Base-by-base conservation (phyloP, 2,113 vertebrate genomes). In the Alaudala cheleensis region DNA sequence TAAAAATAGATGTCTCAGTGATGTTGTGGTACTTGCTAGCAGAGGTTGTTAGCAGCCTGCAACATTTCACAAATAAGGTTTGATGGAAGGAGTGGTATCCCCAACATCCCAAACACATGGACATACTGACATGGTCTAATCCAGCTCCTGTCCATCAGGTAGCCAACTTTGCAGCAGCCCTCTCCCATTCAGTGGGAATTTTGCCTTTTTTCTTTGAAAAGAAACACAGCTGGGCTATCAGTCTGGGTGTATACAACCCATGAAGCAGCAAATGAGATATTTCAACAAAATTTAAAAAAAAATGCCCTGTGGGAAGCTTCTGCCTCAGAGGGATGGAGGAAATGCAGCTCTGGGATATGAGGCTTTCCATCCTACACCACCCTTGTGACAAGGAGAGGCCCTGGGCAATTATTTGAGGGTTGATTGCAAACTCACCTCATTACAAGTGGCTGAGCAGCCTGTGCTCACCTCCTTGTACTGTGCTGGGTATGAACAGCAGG, bases 381-480 rank as follows among this genome's bases (percentile, higher is more conserved):
- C 18, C 37, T 45, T 29, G 54, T 21, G 40, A 50, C 47, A 71
- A 34, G 2, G 19, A 64, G 34, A 82, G 37, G 11, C 45, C 37
- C 25, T 2, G 12, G 11, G 37, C 31, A 45, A 21, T 18, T 71
- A 42, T n/a, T 31, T 34, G 26, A 91, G 65, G 28, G 17, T 16
- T 72, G 28, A 49, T 22, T 34, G 40, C 18, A 89, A 91, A 80
- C 13, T 50, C 53, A 39, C 33, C 44, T 18, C 37, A 9, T 29
- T 31, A 33, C 34, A 90, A 23, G 42, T 7, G 28, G 21, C 51
- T 78, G 66, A 90, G 58, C 45, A 88, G 18, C 23, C 45, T 25
- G 17, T 2, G 0, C 5, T 84, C 51, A 62, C 2, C 28, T 87
- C 31, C 2, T n/a, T 47, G 21, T 37, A 22, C 39, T 1, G 0